phyloP scores from a whole-genome alignment of 2,888 invertebrate species.

The Brachyptera risi region DNA sequence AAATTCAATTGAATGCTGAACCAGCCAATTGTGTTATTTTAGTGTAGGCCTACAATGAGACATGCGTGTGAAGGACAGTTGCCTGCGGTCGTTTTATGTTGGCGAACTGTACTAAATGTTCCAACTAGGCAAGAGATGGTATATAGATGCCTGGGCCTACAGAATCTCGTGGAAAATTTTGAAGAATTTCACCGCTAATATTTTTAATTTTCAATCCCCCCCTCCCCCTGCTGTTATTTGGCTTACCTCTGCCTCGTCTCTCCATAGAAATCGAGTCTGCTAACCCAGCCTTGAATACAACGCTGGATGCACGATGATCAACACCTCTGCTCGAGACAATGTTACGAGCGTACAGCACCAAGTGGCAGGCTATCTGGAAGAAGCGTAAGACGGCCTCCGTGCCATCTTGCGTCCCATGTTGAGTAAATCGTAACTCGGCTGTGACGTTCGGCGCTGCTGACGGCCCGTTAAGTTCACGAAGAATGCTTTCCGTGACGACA shows the following conservation, averaged over 20 bases:
- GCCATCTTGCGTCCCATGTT: conserved; percentile 10
- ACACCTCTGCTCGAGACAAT: conserved; percentile 54
- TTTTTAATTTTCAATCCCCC: no score
- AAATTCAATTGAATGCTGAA: no score
- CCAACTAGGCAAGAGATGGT: no score
- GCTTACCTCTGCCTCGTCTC: conserved; percentile 8
- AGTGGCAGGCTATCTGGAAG: conserved; percentile 64
- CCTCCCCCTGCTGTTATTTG: neutral
- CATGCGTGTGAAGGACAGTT: no score
- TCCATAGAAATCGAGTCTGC: conserved; percentile 40
- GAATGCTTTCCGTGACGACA: conserved; percentile 46
- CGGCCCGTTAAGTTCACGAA: conserved; percentile 43
- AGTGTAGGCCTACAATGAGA: no score
- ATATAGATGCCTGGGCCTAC: no score
- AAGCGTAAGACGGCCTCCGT: conserved; percentile 33
- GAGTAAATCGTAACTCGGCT: neutral
- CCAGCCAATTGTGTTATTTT: no score
- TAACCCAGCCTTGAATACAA: conserved; percentile 52
- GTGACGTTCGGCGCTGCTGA: conserved; percentile 31
- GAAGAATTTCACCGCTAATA: no score
- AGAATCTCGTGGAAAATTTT: no score
- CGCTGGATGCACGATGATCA: conserved; percentile 51
- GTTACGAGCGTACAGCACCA: conserved; percentile 67
- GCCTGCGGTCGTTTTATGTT: no score
- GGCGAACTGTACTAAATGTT: no score